Evolutionary conservation across 1,140 invertebrate species (phyloP).

Genomic region (Bombus picipes): DNA sequence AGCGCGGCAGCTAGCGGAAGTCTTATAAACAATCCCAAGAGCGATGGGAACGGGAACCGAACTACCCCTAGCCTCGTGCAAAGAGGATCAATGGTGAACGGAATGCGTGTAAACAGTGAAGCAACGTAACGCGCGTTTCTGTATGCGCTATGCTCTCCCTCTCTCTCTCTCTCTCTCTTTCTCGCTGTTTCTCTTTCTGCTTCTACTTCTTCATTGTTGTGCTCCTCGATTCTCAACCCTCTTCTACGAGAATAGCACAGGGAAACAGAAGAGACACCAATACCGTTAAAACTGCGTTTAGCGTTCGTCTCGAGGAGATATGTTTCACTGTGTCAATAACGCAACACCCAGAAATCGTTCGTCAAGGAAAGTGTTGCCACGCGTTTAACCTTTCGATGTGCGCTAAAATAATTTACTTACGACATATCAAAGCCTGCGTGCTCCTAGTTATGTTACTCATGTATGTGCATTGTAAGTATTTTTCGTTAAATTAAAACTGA

Average conservation of each 20-base stretch:
- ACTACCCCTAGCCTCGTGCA: constrained; percentile 47
- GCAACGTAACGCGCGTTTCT: constrained; percentile 33
- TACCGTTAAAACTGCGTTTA: constrained; percentile 30
- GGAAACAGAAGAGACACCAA: not conserved
- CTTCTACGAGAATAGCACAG: too few species aligned
- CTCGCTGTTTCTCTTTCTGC: not conserved
- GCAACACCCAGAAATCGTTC: not conserved
- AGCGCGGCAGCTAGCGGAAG: constrained; percentile 72
- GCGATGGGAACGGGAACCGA: constrained; percentile 63
- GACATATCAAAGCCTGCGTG: not conserved
- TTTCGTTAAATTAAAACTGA: not conserved
- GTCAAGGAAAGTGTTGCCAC: not conserved
- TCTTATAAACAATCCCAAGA: constrained; percentile 76
- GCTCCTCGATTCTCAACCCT: not conserved
- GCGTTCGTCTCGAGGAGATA: constrained; percentile 28
- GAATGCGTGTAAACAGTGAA: constrained; percentile 68
- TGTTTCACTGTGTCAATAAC: constrained; percentile 27
- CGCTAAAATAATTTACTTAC: not conserved
- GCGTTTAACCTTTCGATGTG: not conserved
- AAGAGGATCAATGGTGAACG: constrained; percentile 71
- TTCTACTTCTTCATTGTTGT: not conserved
- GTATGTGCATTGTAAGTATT: not conserved
- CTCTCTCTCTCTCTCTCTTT: not conserved
- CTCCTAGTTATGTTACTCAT: not conserved
- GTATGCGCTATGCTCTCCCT: not conserved